A percentile compares a stretch with the other conserved stretches of the same genome.
Evolutionary conservation across 2,888 invertebrate species (phyloP).

Genomic region (Julus scanicus): DNA sequence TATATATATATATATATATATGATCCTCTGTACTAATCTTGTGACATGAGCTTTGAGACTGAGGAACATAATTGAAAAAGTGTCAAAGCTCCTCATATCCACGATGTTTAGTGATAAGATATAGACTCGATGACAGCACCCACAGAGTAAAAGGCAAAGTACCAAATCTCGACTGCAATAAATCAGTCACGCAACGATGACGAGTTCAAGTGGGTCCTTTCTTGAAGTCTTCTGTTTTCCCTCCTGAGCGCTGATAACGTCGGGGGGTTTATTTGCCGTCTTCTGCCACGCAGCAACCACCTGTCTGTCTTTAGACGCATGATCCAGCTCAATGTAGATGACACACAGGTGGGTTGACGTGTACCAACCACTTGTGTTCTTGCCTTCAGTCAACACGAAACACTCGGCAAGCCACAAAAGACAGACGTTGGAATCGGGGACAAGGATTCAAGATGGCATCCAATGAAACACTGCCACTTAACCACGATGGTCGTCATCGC

Average conservation of each 20-base stretch:
- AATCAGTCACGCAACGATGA: conserved; percentile 16
- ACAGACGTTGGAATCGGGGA: background rate
- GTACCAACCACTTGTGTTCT: background rate
- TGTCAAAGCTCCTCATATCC: background rate
- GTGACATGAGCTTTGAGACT: too few species aligned
- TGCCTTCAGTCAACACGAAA: background rate
- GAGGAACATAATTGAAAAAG: background rate
- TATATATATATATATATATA: too few species aligned
- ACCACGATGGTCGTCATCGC: background rate
- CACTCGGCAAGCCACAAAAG: background rate
- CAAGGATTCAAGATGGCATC: background rate
- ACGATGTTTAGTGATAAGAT: background rate
- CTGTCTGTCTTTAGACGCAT: conserved; percentile 43
- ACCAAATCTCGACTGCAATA: background rate
- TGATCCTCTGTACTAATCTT: too few species aligned
- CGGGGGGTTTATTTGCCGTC: conserved; percentile 1
- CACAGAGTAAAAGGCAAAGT: background rate
- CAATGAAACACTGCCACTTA: background rate
- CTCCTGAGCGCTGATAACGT: conserved; percentile 31
- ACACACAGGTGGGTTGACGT: conserved; percentile 4
- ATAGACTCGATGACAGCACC: background rate
- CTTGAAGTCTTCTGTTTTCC: conserved; percentile 26
- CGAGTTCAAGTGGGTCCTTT: background rate
- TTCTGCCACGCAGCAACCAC: conserved; percentile 20
- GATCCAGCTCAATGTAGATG: conserved; percentile 32